Conservation (phyloP, 2,113 vertebrate genomes). For the Onychostruthus taczanowskii region DNA sequence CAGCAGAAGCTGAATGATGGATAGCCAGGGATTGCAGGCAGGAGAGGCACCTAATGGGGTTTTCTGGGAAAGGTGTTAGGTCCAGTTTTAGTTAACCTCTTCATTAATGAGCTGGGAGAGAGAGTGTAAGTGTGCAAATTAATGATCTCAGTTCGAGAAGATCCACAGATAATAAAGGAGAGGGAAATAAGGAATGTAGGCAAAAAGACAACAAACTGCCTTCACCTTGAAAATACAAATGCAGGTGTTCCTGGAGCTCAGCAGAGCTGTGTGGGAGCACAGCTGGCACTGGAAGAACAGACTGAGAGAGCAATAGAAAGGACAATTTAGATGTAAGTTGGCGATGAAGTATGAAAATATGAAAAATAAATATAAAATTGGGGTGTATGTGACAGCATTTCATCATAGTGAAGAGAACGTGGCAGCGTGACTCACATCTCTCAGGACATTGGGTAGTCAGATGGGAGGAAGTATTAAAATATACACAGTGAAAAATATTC, state of each 20-base stretch:
- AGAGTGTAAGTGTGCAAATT: slow-evolving; percentile 9
- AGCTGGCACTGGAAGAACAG: neutral
- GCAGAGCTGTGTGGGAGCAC: neutral
- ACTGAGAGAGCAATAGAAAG: neutral
- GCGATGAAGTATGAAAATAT: neutral
- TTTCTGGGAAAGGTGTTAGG: slow-evolving; percentile 34
- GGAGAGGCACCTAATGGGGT: slow-evolving; percentile 38
- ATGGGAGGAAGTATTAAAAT: neutral
- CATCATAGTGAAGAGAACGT: neutral
- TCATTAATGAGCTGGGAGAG: slow-evolving; percentile 48
- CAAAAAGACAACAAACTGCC: neutral
- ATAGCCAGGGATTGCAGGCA: neutral
- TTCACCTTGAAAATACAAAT: neutral
- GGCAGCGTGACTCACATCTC: neutral
- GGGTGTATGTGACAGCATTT: neutral
- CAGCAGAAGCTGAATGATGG: slow-evolving; percentile 28
- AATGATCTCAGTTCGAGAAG: neutral
- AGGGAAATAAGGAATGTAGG: neutral
- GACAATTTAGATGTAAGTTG: neutral
- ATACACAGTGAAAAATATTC: neutral
- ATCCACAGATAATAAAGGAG: neutral
- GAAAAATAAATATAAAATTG: neutral
- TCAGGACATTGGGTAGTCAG: neutral
- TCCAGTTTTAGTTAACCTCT: slow-evolving; percentile 46
- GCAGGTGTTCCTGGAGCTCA: neutral